Base-by-base conservation (phyloP, 2,888 invertebrate genomes). In the Ctenicera cuprea region DNA sequence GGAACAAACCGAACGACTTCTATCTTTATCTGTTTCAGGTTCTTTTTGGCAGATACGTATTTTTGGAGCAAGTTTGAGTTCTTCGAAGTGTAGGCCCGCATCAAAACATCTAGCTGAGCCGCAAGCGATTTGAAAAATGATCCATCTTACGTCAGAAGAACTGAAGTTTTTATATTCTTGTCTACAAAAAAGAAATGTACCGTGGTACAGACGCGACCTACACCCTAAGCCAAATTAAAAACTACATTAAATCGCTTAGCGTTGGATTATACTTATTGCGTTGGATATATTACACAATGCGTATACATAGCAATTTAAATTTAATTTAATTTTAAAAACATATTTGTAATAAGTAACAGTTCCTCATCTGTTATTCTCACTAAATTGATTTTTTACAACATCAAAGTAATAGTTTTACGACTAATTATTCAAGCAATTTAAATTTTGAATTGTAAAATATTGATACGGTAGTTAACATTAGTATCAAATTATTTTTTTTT, bases 61-160 rank as follows among this genome's bases (percentile, higher is more conserved):
- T 75, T 79, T 75, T 74, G 74, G 71, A 72, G 75, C 68, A 73
- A 65, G 77, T 80, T 77, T 78, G 73, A 75, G 76, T 78, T 77
- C 76, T 79, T 78, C 76, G 72, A 76, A 72, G 78, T 80, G 87
- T 87, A 82, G 86, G 84, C 84, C 85, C 85, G 85, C 85, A 85
- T 85, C 86, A 83, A 85, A 86, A 86, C 86, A 85, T 84, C 84
- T 80, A 84, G 83, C 82, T 81, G 82, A 83, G 83, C 85, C 84
- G 83, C 83, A 82, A 85, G 84, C 86, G 84, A 84, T 86, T 86
- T 86, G 86, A 86, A 86, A 87, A 87, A 87, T 87, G 86, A 87
- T 86, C 86, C 85, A 84, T 85, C 84, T 85, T 85, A 85, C 84
- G 86, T 86, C 86, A 85, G 81, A 75, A 77, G 79, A 79, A 79